Conservation (phyloP, 2,797 vertebrate genomes). For the Pangasius mekongensis region DNA sequence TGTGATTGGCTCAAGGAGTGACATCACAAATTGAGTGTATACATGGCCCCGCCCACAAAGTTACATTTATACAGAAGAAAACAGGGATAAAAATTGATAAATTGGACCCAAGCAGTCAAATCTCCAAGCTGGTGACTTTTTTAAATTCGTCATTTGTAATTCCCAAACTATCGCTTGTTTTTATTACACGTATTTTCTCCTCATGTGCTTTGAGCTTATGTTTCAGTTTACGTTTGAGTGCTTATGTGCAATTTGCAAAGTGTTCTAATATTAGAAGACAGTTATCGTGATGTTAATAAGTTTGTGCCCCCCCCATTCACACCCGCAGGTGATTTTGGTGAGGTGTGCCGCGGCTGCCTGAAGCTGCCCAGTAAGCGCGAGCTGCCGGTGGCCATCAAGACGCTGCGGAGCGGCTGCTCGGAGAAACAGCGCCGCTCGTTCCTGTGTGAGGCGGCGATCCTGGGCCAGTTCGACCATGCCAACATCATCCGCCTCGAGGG, state of each 20-base stretch:
- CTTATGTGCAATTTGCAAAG: background rate
- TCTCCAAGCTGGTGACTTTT: too few relatives aligned
- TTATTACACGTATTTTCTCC: too few relatives aligned
- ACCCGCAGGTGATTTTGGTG: constrained; percentile 86
- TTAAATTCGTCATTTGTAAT: too few relatives aligned
- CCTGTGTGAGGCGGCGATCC: constrained; percentile 86
- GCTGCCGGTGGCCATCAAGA: constrained; percentile 89
- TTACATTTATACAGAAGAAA: background rate
- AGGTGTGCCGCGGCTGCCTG: constrained; percentile 87
- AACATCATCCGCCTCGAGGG: constrained; percentile 92
- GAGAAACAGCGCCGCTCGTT: constrained; percentile 86
- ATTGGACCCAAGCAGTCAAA: background rate
- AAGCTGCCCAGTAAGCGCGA: constrained; percentile 90
- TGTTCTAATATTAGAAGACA: background rate
- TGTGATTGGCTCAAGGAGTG: background rate
- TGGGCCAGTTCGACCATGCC: constrained; percentile 94
- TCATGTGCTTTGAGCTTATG: background rate
- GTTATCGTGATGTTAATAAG: background rate
- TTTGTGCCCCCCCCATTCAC: constrained; percentile 22
- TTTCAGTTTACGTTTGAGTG: background rate
- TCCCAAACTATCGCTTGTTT: background rate
- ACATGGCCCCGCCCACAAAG: background rate
- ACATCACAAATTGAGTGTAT: background rate
- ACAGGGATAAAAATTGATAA: too few relatives aligned
- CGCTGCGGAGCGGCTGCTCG: constrained; percentile 82